Conservation (phyloP, 2,113 vertebrate genomes). For the Neoarius graeffei region DNA sequence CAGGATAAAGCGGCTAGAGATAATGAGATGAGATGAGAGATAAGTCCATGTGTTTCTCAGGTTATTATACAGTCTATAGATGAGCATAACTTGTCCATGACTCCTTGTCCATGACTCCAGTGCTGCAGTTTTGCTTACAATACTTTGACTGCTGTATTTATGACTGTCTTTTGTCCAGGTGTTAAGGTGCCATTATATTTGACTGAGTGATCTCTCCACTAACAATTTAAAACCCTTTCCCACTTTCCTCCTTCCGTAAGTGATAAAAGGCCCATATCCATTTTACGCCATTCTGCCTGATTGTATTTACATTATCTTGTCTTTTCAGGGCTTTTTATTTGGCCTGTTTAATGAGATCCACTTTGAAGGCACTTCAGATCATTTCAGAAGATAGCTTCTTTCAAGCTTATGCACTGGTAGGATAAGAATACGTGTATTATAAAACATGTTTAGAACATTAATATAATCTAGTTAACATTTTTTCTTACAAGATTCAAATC, state of each 20-base stretch:
- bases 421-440: not conserved
- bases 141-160: not conserved
- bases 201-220: not conserved
- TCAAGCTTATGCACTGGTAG: not conserved
- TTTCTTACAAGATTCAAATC: not conserved
- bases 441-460: not conserved
- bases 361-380: not conserved
- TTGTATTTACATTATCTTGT: slow-evolving; percentile 28
- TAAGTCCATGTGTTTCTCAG: too few relatives aligned
- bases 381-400: not conserved
- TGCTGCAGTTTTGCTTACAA: slow-evolving; percentile 24
- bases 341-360: not conserved
- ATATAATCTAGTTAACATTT: not conserved
- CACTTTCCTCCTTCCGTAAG: not conserved
- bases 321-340: not conserved
- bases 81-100: not conserved
- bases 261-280: slow-evolving; percentile 22
- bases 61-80: too few relatives aligned
- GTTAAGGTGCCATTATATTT: not conserved
- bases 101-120: not conserved
- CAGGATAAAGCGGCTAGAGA: too few relatives aligned
- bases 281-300: slow-evolving; percentile 54
- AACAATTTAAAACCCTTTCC: slow-evolving; percentile 3
- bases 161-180: slow-evolving; percentile 17
- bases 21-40: too few relatives aligned